phyloP scores from a whole-genome alignment of 2,888 invertebrate species.

The Galeopsomyia nigrocyanea region DNA sequence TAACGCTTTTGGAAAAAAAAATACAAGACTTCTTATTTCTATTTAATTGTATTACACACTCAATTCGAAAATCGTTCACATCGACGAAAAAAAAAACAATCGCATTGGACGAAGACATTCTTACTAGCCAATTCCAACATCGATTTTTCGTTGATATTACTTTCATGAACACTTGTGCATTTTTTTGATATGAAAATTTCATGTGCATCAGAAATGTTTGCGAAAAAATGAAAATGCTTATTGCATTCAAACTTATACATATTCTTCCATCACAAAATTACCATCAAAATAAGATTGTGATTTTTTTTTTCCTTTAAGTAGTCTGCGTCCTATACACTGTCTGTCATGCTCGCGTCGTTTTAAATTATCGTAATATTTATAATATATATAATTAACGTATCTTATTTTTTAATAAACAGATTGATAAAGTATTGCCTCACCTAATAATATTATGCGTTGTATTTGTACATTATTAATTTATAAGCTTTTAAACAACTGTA shows the following conservation, averaged over 20 bases:
- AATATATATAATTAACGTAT: slow-evolving; percentile 25
- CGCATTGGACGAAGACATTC: background rate
- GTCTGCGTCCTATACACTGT: slow-evolving; percentile 13
- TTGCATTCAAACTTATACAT: slow-evolving; percentile 17
- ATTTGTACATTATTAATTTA: slow-evolving; percentile 39
- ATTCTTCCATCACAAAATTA: slow-evolving; percentile 2
- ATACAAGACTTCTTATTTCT: slow-evolving; percentile 11
- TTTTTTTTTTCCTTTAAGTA: slow-evolving; percentile 26
- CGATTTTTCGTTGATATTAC: too few species aligned
- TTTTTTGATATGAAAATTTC: background rate
- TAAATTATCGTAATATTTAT: slow-evolving; percentile 15
- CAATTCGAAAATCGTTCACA: too few species aligned
- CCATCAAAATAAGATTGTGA: slow-evolving; percentile 12
- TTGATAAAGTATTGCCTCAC: slow-evolving; percentile 30
- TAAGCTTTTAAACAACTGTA: slow-evolving; percentile 19
- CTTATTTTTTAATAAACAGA: slow-evolving; percentile 25
- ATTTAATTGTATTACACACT: slow-evolving; percentile 9
- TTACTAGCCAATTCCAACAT: too few species aligned
- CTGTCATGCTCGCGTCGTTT: slow-evolving; percentile 11
- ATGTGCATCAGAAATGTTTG: too few species aligned
- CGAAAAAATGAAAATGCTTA: background rate
- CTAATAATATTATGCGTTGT: slow-evolving; percentile 36
- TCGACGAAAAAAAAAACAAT: slow-evolving; percentile 2
- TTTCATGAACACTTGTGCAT: slow-evolving; percentile 36
- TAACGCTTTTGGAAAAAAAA: background rate